A percentile compares a stretch with the other conserved stretches of the same genome.
Evolutionary conservation across 2,113 vertebrate species (phyloP).

Genomic region (Onychostoma macrolepis): DNA sequence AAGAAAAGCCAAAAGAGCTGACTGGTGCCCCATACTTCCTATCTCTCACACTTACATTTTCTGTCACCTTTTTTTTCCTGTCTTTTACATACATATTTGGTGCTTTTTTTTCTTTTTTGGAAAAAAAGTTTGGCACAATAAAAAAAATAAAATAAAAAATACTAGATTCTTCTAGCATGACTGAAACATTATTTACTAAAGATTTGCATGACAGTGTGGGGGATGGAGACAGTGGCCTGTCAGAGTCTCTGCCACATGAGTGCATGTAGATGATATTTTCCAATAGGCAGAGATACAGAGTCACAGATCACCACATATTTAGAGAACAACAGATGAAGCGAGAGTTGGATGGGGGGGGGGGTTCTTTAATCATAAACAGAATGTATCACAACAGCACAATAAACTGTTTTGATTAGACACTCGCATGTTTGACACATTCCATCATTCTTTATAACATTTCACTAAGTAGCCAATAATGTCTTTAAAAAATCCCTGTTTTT

Average conservation of each 20-base stretch:
- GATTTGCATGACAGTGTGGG: neutral
- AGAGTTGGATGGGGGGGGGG: neutral
- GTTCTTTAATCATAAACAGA: neutral
- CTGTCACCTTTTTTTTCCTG: neutral
- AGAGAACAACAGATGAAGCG: neutral
- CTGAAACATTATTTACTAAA: neutral
- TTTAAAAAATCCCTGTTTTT: neutral
- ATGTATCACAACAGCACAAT: neutral
- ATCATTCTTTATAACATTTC: neutral
- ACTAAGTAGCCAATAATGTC: neutral
- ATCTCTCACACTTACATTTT: neutral
- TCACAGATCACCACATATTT: conserved; percentile 24
- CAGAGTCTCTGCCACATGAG: neutral
- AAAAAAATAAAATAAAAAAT: too few species aligned
- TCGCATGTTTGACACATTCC: neutral
- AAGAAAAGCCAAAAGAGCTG: neutral
- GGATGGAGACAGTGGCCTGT: neutral
- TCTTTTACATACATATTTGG: neutral
- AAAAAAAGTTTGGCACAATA: neutral
- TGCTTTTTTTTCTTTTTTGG: neutral
- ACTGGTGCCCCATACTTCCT: neutral
- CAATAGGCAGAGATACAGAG: neutral
- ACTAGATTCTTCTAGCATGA: neutral
- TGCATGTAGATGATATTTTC: too few species aligned
- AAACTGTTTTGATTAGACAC: neutral